Evolutionary conservation across 23 tunicate species (phyloP), one percentile per base, ranked within the genome.

Genomic region (Corella eumyota): DNA sequence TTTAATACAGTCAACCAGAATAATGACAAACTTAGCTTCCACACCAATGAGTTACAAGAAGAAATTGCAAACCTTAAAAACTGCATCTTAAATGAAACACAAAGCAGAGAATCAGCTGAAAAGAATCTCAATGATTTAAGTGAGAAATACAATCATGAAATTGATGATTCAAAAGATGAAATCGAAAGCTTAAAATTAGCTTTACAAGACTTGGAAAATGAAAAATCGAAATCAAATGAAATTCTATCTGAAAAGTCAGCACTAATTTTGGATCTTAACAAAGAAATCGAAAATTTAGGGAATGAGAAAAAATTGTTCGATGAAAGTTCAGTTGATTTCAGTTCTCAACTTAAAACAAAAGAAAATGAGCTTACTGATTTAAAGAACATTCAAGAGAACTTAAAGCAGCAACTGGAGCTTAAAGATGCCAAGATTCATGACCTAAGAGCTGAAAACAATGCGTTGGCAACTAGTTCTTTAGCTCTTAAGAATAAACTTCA

Each of bases 151-250:
- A 6, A 51, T n/a, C 6, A 19, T 7, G 22, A 19, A 19, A 7
- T 19, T 9, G 15, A 7, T 11, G 34, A 35, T 15, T 59, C 40
- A 5, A 7, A 24, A 56, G 5, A 7, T 34, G 75, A 69, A 17
- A 54, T 57, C 6, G 65, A 69, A 36, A 69, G 75, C 38, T 69
- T 69, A 44, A 69, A 69, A 24, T 37, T 69, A 6, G 25, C 75
- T 25, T 37, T 69, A 19, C 54, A 57, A 34, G 65, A 56, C 5
- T 15, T 58, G n/a, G 6, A 11, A 5, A 30, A 21, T 20, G 75
- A 69, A 35, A 69, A 69, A 36, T 25, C 11, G 5, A 7, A n/a
- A 7, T 9, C 54, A 34, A 21, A 6, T 7, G 23, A n/a, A n/a
- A n/a, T n/a, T n/a, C n/a, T n/a, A n/a, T 11, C 11, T 9, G 48